Evolutionary conservation across 2,797 vertebrate genomes (phyloP).

Genomic region (Alectoris magna): DNA sequence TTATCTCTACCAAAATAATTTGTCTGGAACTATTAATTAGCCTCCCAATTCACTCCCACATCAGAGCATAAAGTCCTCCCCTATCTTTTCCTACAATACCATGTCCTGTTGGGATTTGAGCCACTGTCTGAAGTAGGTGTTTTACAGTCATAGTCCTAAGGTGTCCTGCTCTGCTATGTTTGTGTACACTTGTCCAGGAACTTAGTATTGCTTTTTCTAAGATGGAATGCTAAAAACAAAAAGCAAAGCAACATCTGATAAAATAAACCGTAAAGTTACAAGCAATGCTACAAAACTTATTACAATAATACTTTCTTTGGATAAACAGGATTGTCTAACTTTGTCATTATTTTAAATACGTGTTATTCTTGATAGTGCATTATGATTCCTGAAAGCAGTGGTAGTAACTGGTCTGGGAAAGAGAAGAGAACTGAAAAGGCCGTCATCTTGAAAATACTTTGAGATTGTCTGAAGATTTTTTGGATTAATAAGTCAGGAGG

Average conservation of each 20-base stretch:
- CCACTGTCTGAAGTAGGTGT: not conserved
- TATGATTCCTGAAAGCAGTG: not conserved
- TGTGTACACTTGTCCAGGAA: not conserved
- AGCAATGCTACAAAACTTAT: not conserved
- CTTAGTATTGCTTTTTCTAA: not conserved
- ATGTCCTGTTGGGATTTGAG: not conserved
- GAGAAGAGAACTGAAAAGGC: not conserved
- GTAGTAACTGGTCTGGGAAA: not conserved
- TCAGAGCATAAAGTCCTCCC: fast-evolving
- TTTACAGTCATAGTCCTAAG: not conserved
- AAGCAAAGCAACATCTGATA: not conserved
- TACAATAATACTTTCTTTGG: not conserved
- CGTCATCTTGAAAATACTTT: not conserved
- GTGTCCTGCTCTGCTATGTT: not conserved
- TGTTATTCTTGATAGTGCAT: fast-evolving
- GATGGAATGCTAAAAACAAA: no score
- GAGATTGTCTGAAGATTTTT: not conserved
- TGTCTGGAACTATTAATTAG: not conserved
- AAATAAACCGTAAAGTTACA: not conserved
- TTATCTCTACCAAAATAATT: not conserved
- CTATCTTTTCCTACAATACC: not conserved
- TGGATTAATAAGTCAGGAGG: not conserved
- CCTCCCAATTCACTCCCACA: not conserved
- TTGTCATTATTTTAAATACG: not conserved
- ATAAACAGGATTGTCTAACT: not conserved